Conservation (phyloP, 2,113 vertebrate genomes). For the Chamaetylas fuelleborni region DNA sequence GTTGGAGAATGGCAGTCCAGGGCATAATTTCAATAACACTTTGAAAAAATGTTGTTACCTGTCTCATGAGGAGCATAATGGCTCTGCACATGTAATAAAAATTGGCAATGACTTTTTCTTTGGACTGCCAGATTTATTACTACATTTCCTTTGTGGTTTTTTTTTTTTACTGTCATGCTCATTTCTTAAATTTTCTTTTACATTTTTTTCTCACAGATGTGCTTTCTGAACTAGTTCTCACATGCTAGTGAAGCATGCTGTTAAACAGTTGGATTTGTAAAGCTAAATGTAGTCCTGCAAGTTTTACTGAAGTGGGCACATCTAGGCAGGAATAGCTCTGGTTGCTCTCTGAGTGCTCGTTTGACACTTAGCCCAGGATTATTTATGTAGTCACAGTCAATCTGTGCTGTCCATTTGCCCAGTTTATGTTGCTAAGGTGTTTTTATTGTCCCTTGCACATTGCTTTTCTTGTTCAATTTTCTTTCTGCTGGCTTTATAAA, state of each 20-base stretch:
- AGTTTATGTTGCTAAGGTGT: neutral
- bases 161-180: neutral
- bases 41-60: neutral
- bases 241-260: neutral
- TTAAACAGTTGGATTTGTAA: neutral
- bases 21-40: neutral
- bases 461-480: neutral
- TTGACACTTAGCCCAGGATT: neutral
- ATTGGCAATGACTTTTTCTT: neutral
- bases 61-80: fast-evolving
- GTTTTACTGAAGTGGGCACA: neutral
- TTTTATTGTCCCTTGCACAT: neutral
- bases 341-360: neutral
- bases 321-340: neutral
- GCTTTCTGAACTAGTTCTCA: neutral
- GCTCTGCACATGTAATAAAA: neutral
- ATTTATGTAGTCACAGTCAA: neutral
- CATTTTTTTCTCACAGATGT: neutral
- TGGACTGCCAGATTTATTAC: neutral
- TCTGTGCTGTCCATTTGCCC: neutral
- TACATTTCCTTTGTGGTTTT: neutral
- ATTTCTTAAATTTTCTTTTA: neutral
- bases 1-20: neutral
- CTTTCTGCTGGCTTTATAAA: neutral
- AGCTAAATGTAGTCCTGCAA: neutral